Evolutionary conservation across 2,888 invertebrate species (phyloP).

Genomic region (Calameuta filiformis): DNA sequence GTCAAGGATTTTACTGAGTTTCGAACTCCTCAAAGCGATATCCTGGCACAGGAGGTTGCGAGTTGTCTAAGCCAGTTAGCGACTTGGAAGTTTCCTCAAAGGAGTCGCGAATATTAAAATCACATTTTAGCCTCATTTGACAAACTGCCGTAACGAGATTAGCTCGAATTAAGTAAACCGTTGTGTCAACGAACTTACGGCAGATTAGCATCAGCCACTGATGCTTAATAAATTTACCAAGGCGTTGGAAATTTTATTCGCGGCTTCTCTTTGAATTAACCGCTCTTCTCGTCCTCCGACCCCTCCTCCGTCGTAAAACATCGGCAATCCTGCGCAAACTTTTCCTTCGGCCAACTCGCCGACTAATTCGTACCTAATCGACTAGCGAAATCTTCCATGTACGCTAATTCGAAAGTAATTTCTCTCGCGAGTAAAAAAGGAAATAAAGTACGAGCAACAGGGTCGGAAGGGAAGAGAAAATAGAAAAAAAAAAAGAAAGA

Average conservation of each 20-base stretch:
- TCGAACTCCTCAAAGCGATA: constrained; percentile 53
- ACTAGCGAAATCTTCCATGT: neutral
- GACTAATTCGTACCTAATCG: neutral
- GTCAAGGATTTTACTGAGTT: constrained; percentile 58
- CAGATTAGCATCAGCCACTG: neutral
- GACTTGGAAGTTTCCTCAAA: constrained; percentile 53
- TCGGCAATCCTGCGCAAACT: neutral
- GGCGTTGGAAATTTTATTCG: neutral
- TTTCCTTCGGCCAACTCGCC: neutral
- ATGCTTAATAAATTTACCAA: neutral
- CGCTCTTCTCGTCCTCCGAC: neutral
- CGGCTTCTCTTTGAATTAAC: neutral
- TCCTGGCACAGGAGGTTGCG: constrained; percentile 29
- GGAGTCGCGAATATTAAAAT: constrained; percentile 61
- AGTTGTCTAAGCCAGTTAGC: constrained; percentile 53
- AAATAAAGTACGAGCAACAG: neutral
- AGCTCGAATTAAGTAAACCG: constrained; percentile 52
- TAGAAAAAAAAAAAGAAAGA: neutral
- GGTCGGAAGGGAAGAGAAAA: neutral
- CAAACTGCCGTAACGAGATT: constrained; percentile 47
- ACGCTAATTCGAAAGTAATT: neutral
- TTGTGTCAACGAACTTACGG: constrained; percentile 42
- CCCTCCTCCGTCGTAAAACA: neutral
- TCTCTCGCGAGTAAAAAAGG: neutral
- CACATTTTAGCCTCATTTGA: constrained; percentile 49